These are phyloP conservation scores for Ectemnius continuus DNA, from an alignment of 2,888 invertebrate species.

Conservation along the genomic window DNA sequence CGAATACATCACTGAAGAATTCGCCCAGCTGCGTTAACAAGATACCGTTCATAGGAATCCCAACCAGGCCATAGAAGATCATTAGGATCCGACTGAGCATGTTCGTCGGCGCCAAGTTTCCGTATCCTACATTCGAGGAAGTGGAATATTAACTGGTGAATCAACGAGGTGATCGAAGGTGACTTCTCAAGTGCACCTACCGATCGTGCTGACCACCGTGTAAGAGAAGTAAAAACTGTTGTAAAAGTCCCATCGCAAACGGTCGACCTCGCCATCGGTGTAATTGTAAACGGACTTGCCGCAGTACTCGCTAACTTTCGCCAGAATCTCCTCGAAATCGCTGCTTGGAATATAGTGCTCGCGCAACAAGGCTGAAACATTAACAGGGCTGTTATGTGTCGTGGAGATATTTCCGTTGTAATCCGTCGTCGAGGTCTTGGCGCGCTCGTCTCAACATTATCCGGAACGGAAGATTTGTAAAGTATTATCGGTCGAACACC, in stretches of 20 bases:
- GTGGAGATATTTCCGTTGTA: neutral
- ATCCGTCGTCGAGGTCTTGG: neutral
- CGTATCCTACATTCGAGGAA: constrained; percentile 84
- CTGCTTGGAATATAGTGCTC: constrained; percentile 81
- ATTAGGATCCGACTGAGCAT: constrained; percentile 89
- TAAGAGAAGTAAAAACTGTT: constrained; percentile 95
- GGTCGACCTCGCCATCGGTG: constrained; percentile 82
- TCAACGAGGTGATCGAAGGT: no score
- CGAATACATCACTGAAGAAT: constrained; percentile 86
- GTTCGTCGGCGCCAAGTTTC: constrained; percentile 92
- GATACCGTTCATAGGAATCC: constrained; percentile 90
- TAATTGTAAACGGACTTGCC: constrained; percentile 85
- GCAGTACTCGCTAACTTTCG: constrained; percentile 85
- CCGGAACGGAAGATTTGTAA: constrained; percentile 1
- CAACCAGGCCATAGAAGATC: constrained; percentile 92
- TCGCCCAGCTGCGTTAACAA: constrained; percentile 84
- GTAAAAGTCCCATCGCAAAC: constrained; percentile 91
- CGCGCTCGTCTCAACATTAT: neutral
- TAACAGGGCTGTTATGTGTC: neutral
- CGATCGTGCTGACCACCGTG: constrained; percentile 94
- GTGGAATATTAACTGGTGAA: neutral
- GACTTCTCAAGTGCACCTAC: constrained; percentile 78
- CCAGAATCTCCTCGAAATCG: constrained; percentile 81
- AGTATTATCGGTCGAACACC: neutral
- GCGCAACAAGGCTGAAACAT: constrained; percentile 82